phyloP scores from a whole-genome alignment of 2,113 vertebrate species.

The Procavia capensis region DNA sequence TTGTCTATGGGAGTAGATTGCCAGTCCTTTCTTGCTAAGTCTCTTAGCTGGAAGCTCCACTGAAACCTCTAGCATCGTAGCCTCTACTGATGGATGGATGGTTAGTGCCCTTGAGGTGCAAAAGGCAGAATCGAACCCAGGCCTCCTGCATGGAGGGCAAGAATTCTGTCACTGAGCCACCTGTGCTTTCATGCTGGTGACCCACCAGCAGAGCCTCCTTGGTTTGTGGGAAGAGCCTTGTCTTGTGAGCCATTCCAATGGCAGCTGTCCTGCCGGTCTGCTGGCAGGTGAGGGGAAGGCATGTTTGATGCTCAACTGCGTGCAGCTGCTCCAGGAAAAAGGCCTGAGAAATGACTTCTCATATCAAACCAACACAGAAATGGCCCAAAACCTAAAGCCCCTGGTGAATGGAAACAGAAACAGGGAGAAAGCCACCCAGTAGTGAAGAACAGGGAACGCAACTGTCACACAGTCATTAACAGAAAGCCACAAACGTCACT shows the following conservation, averaged over 20 bases:
- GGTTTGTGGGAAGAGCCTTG: conserved; percentile 77
- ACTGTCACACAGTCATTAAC: conserved; percentile 81
- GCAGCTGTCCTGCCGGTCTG: conserved; percentile 87
- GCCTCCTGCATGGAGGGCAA: no score
- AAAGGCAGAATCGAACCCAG: no score
- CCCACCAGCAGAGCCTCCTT: conserved; percentile 82
- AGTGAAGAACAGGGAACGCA: conserved; percentile 81
- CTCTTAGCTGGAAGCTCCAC: no score
- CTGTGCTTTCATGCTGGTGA: conserved; percentile 82
- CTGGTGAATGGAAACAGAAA: conserved; percentile 89
- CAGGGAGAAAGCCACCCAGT: conserved; percentile 79
- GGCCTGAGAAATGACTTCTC: conserved; percentile 92
- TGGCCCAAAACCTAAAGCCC: conserved; percentile 84
- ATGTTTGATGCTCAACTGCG: conserved; percentile 89
- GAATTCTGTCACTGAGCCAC: no score
- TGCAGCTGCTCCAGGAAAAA: conserved; percentile 87
- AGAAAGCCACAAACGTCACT: conserved; percentile 79
- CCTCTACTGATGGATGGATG: no score
- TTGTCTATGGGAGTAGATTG: no score
- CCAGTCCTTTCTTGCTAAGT: no score
- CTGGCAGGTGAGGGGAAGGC: conserved; percentile 85
- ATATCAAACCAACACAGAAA: conserved; percentile 91
- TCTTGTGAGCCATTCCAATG: conserved; percentile 90
- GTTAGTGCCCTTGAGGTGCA: no score
- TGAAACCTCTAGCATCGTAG: no score